phyloP scores from a whole-genome alignment of 2,888 invertebrate species.

The Conops quadrifasciatus region DNA sequence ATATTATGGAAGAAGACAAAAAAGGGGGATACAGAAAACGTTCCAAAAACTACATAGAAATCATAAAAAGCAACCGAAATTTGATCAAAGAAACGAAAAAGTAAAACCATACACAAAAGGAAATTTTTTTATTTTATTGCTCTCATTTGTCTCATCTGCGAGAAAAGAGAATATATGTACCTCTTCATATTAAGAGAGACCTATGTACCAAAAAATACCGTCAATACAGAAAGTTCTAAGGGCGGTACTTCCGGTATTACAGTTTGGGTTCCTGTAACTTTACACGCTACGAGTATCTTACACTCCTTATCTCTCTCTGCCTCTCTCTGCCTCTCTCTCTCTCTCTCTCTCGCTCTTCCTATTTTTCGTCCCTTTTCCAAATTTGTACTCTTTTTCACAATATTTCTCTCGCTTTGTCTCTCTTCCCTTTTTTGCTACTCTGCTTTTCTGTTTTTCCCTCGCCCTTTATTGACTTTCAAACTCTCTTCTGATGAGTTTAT shows the following conservation, averaged over 20 bases:
- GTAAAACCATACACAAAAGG: too few species aligned
- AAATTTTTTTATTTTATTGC: too few species aligned
- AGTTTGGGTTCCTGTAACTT: neutral
- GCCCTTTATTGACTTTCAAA: neutral
- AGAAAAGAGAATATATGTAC: too few species aligned
- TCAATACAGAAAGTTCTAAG: neutral
- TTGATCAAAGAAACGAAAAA: too few species aligned
- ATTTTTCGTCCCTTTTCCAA: too few species aligned
- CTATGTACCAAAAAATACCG: neutral
- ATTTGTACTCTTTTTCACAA: too few species aligned
- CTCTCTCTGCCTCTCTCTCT: neutral
- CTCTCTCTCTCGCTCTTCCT: slow-evolving; percentile 5
- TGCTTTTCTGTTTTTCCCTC: neutral
- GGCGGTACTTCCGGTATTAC: neutral
- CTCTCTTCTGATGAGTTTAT: neutral
- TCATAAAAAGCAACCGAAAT: neutral
- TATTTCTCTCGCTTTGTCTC: neutral
- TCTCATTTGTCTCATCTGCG: too few species aligned
- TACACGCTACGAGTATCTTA: neutral
- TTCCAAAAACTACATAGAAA: too few species aligned
- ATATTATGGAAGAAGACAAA: too few species aligned
- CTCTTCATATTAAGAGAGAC: too few species aligned
- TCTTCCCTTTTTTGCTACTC: neutral
- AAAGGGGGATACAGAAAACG: too few species aligned
- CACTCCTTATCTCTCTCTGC: neutral